These are phyloP conservation scores for Telmatochromis brichardi DNA, from an alignment of 2,113 vertebrate genomes.

Conservation along the genomic window DNA sequence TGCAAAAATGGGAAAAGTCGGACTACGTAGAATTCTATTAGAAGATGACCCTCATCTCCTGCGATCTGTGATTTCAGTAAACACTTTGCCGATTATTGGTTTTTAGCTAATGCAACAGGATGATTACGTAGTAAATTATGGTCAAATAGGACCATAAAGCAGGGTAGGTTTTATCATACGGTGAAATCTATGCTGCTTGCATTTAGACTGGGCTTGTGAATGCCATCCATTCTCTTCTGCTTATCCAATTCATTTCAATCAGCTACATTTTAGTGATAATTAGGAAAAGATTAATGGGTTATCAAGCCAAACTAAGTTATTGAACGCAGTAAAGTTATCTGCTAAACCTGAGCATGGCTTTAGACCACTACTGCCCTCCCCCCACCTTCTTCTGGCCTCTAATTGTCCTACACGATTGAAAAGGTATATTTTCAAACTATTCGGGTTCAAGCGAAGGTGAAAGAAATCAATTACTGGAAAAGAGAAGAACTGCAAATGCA, in stretches of 20 bases:
- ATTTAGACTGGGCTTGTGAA: neutral
- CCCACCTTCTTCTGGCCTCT: neutral
- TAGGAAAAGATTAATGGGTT: neutral
- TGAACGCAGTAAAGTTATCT: neutral
- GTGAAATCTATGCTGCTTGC: neutral
- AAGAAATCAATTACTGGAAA: constrained; percentile 32
- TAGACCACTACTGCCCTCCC: neutral
- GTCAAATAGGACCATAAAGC: neutral
- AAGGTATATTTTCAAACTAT: neutral
- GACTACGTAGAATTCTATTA: neutral
- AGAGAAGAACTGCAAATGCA: neutral
- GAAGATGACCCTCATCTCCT: neutral
- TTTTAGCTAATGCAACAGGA: neutral
- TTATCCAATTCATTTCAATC: neutral
- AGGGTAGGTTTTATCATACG: neutral
- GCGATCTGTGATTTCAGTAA: neutral
- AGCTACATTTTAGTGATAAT: neutral
- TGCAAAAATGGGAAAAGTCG: neutral
- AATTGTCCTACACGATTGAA: neutral
- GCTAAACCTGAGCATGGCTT: neutral
- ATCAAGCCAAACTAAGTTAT: neutral
- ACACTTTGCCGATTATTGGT: neutral
- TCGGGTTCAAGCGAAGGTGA: constrained; percentile 5
- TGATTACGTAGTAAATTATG: neutral
- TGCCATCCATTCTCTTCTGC: neutral